A percentile compares a stretch with the other conserved stretches of the same genome.
These are phyloP conservation scores for Microctonus hyperodae DNA, from an alignment of 2,888 invertebrate species.

Conservation along the genomic window DNA sequence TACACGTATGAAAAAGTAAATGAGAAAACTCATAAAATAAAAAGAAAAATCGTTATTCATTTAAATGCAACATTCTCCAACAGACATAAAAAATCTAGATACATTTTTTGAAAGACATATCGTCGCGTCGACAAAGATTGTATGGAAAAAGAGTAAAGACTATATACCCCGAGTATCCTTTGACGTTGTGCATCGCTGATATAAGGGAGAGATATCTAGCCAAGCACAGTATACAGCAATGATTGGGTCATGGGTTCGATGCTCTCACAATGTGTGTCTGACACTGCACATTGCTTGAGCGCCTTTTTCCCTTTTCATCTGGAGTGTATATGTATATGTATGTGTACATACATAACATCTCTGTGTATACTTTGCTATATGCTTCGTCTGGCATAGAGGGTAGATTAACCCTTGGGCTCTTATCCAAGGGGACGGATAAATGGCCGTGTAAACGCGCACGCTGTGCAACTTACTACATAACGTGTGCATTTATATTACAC, in stretches of 20 bases:
- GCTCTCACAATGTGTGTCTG: not conserved
- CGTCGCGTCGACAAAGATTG: no score
- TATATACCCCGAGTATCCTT: not conserved
- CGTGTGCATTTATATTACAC: slow-evolving; percentile 16
- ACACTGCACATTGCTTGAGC: not conserved
- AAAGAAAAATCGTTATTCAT: no score
- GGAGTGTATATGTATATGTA: not conserved
- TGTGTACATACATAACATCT: no score
- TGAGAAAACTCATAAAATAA: no score
- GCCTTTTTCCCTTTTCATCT: not conserved
- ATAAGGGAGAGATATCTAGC: not conserved
- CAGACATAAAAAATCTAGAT: no score
- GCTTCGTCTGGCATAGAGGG: slow-evolving; percentile 17
- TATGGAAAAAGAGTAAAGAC: not conserved
- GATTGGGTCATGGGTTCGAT: slow-evolving; percentile 4
- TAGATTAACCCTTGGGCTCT: slow-evolving; percentile 28
- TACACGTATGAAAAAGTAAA: no score
- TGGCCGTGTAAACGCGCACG: slow-evolving; percentile 25
- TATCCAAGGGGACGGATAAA: slow-evolving; percentile 26
- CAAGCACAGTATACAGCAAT: not conserved
- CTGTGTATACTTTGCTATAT: no score
- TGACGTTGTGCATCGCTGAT: not conserved
- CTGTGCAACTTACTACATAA: slow-evolving; percentile 16
- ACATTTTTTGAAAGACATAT: no score
- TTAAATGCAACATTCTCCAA: no score